Evolutionary conservation across 23 tunicate species (phyloP), one percentile per base, ranked within the genome.

Genomic region (Botrylloides violaceus): DNA sequence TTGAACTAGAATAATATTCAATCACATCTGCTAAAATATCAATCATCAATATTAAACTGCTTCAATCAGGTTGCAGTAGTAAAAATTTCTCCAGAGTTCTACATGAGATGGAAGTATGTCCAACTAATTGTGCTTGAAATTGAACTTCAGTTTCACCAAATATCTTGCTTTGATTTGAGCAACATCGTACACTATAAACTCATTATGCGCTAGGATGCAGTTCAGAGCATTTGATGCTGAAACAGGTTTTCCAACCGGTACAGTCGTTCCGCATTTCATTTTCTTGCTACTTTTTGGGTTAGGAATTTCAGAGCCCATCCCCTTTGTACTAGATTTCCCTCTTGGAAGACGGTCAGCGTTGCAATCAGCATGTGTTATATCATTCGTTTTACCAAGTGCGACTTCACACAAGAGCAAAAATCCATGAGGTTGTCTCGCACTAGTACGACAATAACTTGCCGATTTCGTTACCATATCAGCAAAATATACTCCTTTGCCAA

Each of bases 401-500:
- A 88, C 96, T 33, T 82, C 88, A 59, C 96, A 88, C 22, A 88
- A 65, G 20, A 82, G 38, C 5, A 88, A 47, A 59, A 82, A 82
- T 12, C 89, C 96, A 31, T 24, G n/a, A 34, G 96, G 79, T 36
- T 82, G 81, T n/a, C 84, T 57, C 1, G 33, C 20, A 2, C 79
- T 72, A 1, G 96, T 80, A 61, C 36, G 65, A 38, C 96, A 88
- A 43, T 82, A 88, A 66, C 81, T 88, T 24, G 96, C 88, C 59
- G 89, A 77, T 73, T 88, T 88, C 20, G 96, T 77, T 9, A 78
- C 88, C 84, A 77, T 77, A 35, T 82, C 88, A 1, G 96, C 88
- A 73, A 88, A 88, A 59, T 88, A 88, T 7, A 88, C 76, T 20
- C 88, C 96, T 49, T 82, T 88, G 35, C 96, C 96, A 66, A 77